Base-by-base conservation (phyloP, 2,888 invertebrate species). In the Odontocolon sp. region DNA sequence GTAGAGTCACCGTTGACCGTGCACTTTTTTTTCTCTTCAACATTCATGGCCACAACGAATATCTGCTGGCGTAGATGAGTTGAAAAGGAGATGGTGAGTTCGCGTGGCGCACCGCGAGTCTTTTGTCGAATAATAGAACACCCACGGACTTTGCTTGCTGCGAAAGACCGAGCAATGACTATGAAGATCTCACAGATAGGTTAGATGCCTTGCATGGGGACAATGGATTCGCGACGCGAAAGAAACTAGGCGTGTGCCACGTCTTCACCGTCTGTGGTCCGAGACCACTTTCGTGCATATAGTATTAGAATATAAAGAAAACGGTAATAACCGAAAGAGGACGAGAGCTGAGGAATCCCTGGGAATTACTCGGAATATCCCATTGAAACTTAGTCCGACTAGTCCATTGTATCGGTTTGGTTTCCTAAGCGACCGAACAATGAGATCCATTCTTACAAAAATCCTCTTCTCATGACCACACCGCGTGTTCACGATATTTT, bases 341-440 rank as follows among this genome's bases (percentile, higher is more conserved):
- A 31, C 5, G 61, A 31, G 50, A 28, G 50, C 50, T 23, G 33
- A 40, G 68, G 59, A 74, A 77, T 77, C 68, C 68, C 59, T 45
- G 71, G 73, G 78, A 78, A 80, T 80, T 80, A 73, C 74, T 66
- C 38, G 59, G 67, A 74, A 74, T 71, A 69, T 77, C 57, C 64
- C 50, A 76, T 80, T 74, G 76, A 78, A 67, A 71, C 66, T 70
- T 74, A 64, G 59, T 74, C 64, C 67, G 71, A 75, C 71, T 50
- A 68, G 59, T 74, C 79, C 68, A 81, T 81, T 81, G 80, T 82
- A 67, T 80, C 81, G 82, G 64, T 77, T 79, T 73, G 78, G 76
- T 80, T 80, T 80, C 72, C 64, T 76, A 80, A 82, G 77, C 72
- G 71, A 69, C 56, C 71, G 81, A 83, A 86, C 84, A 86, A 84